Conservation (phyloP, 2,888 invertebrate genomes). For the Leptothorax acervorum region DNA sequence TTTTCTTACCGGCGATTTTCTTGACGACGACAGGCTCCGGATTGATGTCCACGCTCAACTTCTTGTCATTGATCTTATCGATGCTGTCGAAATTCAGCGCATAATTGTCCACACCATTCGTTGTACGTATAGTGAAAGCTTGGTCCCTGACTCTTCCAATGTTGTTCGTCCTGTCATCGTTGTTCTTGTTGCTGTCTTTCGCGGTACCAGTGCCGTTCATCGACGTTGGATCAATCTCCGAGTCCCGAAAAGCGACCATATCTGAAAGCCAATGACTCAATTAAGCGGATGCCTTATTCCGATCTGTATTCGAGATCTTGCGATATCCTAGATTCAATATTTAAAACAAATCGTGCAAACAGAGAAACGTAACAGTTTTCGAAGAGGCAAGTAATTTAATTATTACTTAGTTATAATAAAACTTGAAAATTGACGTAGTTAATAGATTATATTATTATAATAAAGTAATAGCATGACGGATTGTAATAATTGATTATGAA, state of each 20-base stretch:
- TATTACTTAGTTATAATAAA: neutral
- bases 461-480: neutral
- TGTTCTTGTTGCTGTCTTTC: conserved; percentile 47
- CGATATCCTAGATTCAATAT: neutral
- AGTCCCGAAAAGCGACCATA: conserved; percentile 83
- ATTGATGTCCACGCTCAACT: conserved; percentile 76
- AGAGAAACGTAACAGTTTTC: neutral
- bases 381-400: neutral
- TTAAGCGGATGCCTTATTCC: neutral
- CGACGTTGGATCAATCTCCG: conserved; percentile 78
- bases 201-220: conserved; percentile 69
- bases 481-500: neutral
- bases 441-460: neutral
- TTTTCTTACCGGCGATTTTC: conserved; percentile 80
- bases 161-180: conserved; percentile 62
- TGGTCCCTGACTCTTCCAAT: conserved; percentile 58
- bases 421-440: neutral
- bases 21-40: conserved; percentile 76
- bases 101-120: conserved; percentile 72
- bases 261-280: conserved; percentile 69
- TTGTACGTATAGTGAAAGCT: conserved; percentile 62
- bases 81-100: conserved; percentile 68
- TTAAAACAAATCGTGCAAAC: neutral
- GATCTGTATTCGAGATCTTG: neutral
- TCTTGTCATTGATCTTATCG: conserved; percentile 63